Percentiles rank a stretch among this genome's conserved stretches.
Evolutionary conservation across 2,113 vertebrate species (phyloP).

Genomic region (Mystacornis crossleyi): DNA sequence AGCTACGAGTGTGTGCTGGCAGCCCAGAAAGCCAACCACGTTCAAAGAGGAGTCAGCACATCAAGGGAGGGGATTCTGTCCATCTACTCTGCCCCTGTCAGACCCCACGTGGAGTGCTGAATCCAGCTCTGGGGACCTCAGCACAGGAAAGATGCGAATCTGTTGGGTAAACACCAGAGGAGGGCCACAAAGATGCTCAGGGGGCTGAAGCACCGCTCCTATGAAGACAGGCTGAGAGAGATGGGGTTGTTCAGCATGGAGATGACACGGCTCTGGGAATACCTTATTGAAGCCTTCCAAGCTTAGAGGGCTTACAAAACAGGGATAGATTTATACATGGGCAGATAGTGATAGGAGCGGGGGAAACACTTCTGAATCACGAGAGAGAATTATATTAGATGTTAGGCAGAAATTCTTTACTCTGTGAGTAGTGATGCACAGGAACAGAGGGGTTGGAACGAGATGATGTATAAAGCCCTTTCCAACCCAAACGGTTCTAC

Average conservation of each 20-base stretch:
- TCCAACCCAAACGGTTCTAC: background rate
- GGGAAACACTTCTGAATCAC: background rate
- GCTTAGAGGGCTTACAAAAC: background rate
- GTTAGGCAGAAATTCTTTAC: background rate
- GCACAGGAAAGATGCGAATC: background rate
- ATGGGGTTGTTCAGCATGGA: background rate
- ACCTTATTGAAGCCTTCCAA: background rate
- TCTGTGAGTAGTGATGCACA: background rate
- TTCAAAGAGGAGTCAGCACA: background rate
- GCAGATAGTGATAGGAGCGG: background rate
- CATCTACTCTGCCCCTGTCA: background rate
- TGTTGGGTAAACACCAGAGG: background rate
- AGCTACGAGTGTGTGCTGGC: background rate
- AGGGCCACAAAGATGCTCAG: background rate
- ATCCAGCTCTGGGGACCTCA: background rate
- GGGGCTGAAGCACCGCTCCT: background rate
- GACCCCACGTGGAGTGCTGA: background rate
- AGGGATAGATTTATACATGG: background rate
- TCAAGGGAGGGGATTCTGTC: background rate
- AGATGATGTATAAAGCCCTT: background rate
- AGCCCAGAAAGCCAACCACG: background rate
- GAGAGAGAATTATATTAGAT: background rate
- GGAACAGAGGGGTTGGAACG: background rate
- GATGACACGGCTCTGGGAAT: background rate
- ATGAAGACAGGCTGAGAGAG: background rate